Conservation (phyloP, 2,888 invertebrate species). For the Erebia epiphron region DNA sequence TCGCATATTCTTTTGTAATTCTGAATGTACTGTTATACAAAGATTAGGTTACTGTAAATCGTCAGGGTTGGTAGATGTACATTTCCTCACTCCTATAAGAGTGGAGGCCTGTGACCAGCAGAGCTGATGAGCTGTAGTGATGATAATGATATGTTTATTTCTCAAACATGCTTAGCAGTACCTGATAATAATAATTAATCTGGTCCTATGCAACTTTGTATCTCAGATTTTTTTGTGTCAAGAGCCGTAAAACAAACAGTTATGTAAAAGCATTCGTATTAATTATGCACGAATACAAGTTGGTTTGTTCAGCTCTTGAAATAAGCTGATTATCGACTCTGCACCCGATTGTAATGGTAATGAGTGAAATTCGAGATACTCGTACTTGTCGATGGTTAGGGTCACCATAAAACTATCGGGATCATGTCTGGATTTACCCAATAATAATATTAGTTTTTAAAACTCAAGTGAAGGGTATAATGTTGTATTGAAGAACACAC, state of each 20-base stretch:
- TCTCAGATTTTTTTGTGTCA: constrained; percentile 1
- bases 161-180: too few species aligned
- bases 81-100: too few species aligned
- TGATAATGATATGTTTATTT: too few species aligned
- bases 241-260: constrained; percentile 42
- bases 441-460: neutral
- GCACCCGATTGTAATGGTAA: constrained; percentile 57
- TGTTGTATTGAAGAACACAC: too few species aligned
- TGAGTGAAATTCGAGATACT: constrained; percentile 56
- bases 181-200: neutral
- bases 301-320: constrained; percentile 54
- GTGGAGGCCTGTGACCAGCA: too few species aligned
- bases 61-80: too few species aligned
- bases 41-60: too few species aligned
- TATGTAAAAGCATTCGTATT: constrained; percentile 42
- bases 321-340: constrained; percentile 46
- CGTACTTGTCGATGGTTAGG: constrained; percentile 30
- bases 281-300: constrained; percentile 45
- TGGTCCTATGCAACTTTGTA: neutral
- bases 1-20: too few species aligned
- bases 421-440: neutral
- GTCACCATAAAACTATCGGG: neutral
- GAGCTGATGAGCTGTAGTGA: too few species aligned
- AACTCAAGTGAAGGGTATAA: too few species aligned
- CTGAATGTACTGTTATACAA: too few species aligned